Evolutionary conservation across 2,888 invertebrate genomes (phyloP).

Genomic region (Agrilus cyanescens): DNA sequence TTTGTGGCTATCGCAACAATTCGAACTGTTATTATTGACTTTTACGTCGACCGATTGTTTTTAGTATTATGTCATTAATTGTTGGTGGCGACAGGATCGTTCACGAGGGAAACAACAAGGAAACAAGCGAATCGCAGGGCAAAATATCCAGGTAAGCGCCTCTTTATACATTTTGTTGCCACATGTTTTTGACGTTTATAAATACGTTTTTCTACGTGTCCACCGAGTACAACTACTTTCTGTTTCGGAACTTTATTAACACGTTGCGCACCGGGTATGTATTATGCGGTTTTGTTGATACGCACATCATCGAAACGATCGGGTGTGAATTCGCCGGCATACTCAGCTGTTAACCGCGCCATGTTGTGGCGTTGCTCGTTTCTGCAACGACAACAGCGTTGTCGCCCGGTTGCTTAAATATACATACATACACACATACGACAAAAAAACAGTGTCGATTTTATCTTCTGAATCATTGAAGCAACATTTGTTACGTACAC

Average conservation of each 20-base stretch:
- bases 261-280: constrained; percentile 6
- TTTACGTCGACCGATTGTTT: constrained; percentile 7
- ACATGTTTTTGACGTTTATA: constrained; percentile 33
- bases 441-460: no score
- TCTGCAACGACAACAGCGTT: constrained; percentile 5
- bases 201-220: constrained; percentile 3
- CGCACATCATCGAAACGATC: constrained; percentile 11
- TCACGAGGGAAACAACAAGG: constrained; percentile 42
- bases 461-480: no score
- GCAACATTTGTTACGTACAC: no score
- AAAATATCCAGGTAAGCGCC: constrained; percentile 38
- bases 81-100: constrained; percentile 39
- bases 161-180: constrained; percentile 17
- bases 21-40: constrained; percentile 4
- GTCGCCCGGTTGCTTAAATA: background rate
- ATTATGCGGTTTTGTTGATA: constrained; percentile 6
- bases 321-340: constrained; percentile 16
- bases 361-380: constrained; percentile 14
- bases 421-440: background rate
- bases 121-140: constrained; percentile 39
- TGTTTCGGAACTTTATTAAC: constrained; percentile 3
- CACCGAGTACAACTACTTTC: constrained; percentile 2
- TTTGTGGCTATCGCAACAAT: constrained; percentile 17
- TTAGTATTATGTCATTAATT: constrained; percentile 42
- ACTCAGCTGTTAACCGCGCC: constrained; percentile 16